Base-by-base conservation (phyloP, 2,797 vertebrate genomes). In the Erethizon dorsatum region DNA sequence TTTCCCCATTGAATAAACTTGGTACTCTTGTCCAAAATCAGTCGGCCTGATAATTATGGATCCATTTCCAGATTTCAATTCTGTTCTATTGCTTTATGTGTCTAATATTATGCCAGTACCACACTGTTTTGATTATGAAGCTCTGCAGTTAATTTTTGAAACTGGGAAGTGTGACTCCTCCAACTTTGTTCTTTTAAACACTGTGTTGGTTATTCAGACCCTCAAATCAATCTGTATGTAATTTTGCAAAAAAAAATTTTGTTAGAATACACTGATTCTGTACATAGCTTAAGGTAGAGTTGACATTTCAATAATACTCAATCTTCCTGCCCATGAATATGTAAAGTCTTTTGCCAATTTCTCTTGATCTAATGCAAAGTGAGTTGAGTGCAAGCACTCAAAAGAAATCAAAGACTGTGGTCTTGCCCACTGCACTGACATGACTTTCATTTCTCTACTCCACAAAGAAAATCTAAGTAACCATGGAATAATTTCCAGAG, bases 381-480 rank as follows among this genome's bases (percentile, higher is more conserved):
- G 31, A 90, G 33, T 47, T 92, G 9, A 61, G 33, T 50, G 47
- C 5, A 96, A 69, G 18, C 4, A 9, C 5, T 57, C 50, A 77
- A 91, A 82, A 78, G 5, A 78, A n/a, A 18, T 85, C 63, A 83
- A 7, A 45, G 28, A 83, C 31, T 33, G 4, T 47, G 11, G 10
- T 88, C 37, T 61, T 77, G 11, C 92, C 14, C 41, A 12, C 31
- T 79, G 33, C 79, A 17, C 2, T 63, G 41, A 41, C 2, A 2
- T 24, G 63, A 56, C n/a, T 67, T 95, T 86, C 52, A 82, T 73
- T 83, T 88, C 57, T 77, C 20, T 1, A 56, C 9, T 50, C 22
- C 45, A n/a, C 61, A 13, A 91, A 45, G 37, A 86, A 95, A 71
- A 73, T 78, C 67, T 52, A 73, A 78, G 26, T 65, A 94, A 95